Evolutionary conservation across 2,888 invertebrate genomes (phyloP), one percentile per base, ranked within the genome.

Genomic region (Pardosa pseudoannulata): DNA sequence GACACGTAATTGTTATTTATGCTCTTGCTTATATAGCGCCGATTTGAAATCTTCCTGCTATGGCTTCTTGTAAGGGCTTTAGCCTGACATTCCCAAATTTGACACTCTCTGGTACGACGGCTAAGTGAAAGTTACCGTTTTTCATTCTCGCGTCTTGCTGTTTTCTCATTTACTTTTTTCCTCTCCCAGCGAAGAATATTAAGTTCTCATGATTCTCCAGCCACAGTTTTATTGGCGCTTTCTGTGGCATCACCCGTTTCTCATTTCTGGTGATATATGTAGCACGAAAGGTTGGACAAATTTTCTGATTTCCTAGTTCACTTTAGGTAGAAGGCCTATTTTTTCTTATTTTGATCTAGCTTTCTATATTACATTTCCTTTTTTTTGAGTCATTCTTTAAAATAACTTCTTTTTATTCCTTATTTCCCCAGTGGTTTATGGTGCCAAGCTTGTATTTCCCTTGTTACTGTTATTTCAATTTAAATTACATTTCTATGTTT

Each of bases 1-100:
- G 39, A 27, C 39, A 19, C 27, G 62, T 85, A 85, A 85, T 85
- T 85, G 83, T 78, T 78, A 85, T 85, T 85, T 85, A 85, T 83
- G 76, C 64, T 71, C 70, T 62, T 82, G 82, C 79, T 80, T 65
- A 73, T 80, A 46, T 74, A 41, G 23, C 70, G 1, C 39, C 27
- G 1, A 32, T 23, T 27, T 28, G 28, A 27, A 13, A 70, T 23
- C 23, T 36, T 68, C 36, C 36, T 36, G n/a, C 5, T 23, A 39
- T 39, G 13, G 39, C 5, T 56, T 23, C 36, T 56, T 56, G 23
- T 56, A 56, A 56, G 23, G 56, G 56, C 11, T 56, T 56, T 56
- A 19, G 19, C 11, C 3, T 23, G 56, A 23, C 56, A 56, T 23
- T 23, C 3, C 13, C 56, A 23, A 56, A 56, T 56, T 56, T 56